A percentile compares a stretch with the other conserved stretches of the same genome.
These are phyloP conservation scores for Fissipunctia ypsillon DNA, from an alignment of 2,888 invertebrate genomes.

Conservation along the genomic window DNA sequence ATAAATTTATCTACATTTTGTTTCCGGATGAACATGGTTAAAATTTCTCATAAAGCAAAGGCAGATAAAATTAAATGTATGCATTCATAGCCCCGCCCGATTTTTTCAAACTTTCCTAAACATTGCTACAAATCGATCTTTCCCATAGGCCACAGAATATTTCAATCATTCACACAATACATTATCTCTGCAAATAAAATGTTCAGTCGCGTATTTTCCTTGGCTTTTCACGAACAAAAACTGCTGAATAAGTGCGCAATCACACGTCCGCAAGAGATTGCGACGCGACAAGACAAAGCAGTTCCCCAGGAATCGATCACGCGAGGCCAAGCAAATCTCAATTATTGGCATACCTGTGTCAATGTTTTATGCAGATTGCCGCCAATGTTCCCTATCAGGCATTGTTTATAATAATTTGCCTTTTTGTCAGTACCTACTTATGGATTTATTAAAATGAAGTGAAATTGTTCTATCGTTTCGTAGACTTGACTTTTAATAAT, in stretches of 20 bases:
- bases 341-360: conserved; percentile 75
- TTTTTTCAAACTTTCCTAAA: not conserved
- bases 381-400: conserved; percentile 65
- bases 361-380: conserved; percentile 78
- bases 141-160: conserved; percentile 37
- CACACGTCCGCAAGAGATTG: conserved; percentile 70
- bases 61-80: too few species aligned
- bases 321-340: conserved; percentile 80
- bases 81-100: not conserved
- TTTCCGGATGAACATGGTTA: not conserved
- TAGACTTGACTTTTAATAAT: conserved; percentile 1
- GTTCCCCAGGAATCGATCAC: conserved; percentile 83
- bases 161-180: conserved; percentile 51
- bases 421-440: conserved; percentile 58
- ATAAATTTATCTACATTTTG: not conserved
- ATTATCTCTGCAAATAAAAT: conserved; percentile 63
- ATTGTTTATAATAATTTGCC: conserved; percentile 63
- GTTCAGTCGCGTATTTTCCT: conserved; percentile 58
- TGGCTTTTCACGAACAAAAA: conserved; percentile 73
- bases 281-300: conserved; percentile 75
- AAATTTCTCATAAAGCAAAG: not conserved
- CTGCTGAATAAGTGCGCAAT: conserved; percentile 71
- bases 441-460: conserved; percentile 44
- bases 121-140: conserved; percentile 24
- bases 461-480: conserved; percentile 44